These are phyloP conservation scores for Andrena marginata DNA, from an alignment of 2,888 invertebrate species.

Conservation along the genomic window DNA sequence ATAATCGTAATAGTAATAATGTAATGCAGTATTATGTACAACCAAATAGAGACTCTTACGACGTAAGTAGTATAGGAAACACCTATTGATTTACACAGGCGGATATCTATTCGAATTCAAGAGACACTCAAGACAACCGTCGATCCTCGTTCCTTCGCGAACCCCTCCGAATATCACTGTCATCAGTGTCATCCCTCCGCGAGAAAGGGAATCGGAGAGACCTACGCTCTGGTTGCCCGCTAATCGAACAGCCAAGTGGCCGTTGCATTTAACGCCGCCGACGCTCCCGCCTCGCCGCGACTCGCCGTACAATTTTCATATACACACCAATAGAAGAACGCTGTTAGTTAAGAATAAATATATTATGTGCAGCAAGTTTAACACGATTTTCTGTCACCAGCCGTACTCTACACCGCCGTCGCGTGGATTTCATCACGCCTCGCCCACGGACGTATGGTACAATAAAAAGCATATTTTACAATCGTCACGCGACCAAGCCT, in stretches of 20 bases:
- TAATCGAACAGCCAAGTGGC: background rate
- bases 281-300: constrained; percentile 1
- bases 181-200: background rate
- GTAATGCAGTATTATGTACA: constrained; percentile 69
- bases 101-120: constrained; percentile 38
- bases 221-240: background rate
- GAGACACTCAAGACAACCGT: constrained; percentile 32
- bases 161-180: background rate
- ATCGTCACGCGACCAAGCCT: constrained; percentile 32
- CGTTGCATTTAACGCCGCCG: background rate
- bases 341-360: constrained; percentile 49
- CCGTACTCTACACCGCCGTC: constrained; percentile 22
- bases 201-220: background rate
- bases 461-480: constrained; percentile 52
- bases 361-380: constrained; percentile 58
- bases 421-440: background rate
- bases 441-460: constrained; percentile 27
- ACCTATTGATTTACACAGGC: constrained; percentile 72
- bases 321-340: constrained; percentile 38
- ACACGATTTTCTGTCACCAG: constrained; percentile 39
- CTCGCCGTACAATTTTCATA: constrained; percentile 1
- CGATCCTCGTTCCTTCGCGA: constrained; percentile 29
- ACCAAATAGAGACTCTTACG: constrained; percentile 57
- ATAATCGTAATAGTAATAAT: constrained; percentile 57
- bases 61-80: constrained; percentile 67